Conservation (phyloP, 2,113 vertebrate genomes). For the Tachuris rubrigastra region DNA sequence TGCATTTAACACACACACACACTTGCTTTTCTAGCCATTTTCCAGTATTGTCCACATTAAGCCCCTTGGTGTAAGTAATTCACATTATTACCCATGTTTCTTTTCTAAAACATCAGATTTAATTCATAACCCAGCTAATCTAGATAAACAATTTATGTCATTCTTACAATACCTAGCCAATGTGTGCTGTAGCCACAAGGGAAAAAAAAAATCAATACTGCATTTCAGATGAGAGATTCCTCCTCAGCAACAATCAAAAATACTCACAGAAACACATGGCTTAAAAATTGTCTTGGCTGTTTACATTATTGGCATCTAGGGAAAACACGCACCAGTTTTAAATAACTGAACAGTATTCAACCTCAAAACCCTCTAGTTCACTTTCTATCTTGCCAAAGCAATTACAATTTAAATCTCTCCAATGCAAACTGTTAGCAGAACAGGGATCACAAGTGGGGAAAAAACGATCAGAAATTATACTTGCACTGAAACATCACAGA, state of each 20-base stretch:
- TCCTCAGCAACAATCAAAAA: not conserved
- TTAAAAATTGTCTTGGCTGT: not conserved
- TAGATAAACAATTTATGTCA: not conserved
- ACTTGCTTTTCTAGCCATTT: not conserved
- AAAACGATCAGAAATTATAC: not conserved
- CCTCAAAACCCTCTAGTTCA: not conserved
- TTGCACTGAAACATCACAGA: not conserved
- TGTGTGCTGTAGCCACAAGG: not conserved
- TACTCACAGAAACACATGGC: not conserved
- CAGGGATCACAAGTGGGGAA: not conserved
- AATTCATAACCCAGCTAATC: not conserved
- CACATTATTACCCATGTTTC: not conserved
- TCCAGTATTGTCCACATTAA: not conserved
- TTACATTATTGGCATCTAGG: not conserved
- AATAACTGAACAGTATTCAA: not conserved
- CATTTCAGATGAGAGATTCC: not conserved
- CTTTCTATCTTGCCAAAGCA: not conserved
- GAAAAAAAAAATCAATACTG: not conserved
- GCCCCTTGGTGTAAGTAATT: not conserved
- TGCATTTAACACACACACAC: rapidly evolving
- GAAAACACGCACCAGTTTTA: not conserved
- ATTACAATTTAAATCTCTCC: not conserved
- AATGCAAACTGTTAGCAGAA: not conserved
- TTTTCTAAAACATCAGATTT: not conserved
- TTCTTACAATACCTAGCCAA: not conserved